Base-by-base conservation (phyloP, 1,140 invertebrate genomes). In the Solenopsis fugax region DNA sequence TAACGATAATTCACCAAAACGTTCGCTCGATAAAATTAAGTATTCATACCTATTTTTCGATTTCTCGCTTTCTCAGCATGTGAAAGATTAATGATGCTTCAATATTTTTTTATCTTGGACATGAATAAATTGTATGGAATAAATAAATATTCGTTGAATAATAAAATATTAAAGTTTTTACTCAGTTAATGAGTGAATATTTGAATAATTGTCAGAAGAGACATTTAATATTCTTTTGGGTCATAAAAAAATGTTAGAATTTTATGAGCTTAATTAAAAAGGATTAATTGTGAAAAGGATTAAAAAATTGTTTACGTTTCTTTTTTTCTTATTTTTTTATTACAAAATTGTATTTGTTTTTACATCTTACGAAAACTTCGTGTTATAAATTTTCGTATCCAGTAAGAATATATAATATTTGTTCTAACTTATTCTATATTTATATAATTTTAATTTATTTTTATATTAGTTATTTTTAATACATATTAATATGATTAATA, bases 1-100 rank as follows among this genome's bases (percentile, higher is more conserved):
- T 18, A 41, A 52, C 45, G 86, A 87, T 50, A 87, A 72, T 87
- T 82, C 50, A 71, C 69, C 82, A 29, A 84, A 80, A 18, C 1
- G 16, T 45, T 6, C 62, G 52, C 54, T 56, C 45, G 71, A 54
- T 71, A 52, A 60, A 34, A 67, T 69, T 65, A 71, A 71, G 34
- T 56, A 56, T 71, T 81, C 50, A 77, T 10, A 64, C 50, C 41
- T 6, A n/a, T 45, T 69, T 45, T 69, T 69, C n/a, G 21, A 13
- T 71, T 54, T n/a, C 4, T 16, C 41, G 13, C 18, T 34, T 56
- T 50, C 50, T 87, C 72, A 58, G 56, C 18, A 24, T 37, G 37
- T 12, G n/a, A 56, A 76, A 80, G 37, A 52, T 84, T 77, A 77
- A 77, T 16, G 75, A 77, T 3, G 2, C 41, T 64, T 64, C 16